Conservation (phyloP, 2,888 invertebrate genomes). For the Seira musarum region DNA sequence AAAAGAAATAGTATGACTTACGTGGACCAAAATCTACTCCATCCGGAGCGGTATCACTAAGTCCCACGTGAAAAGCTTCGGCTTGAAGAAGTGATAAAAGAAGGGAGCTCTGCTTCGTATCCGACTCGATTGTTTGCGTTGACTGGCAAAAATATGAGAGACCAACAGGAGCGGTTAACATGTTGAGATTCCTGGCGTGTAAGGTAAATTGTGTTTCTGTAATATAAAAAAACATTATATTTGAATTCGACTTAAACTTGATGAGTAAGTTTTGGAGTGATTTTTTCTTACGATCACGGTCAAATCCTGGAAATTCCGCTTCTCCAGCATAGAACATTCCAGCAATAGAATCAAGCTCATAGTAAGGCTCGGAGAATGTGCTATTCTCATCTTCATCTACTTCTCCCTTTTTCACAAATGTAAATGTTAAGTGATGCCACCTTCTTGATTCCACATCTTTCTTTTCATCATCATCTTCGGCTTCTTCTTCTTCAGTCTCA, state of each 20-base stretch:
- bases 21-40: slow-evolving; percentile 48
- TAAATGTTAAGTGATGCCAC: slow-evolving; percentile 27
- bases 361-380: slow-evolving; percentile 37
- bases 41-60: slow-evolving; percentile 44
- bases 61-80: slow-evolving; percentile 38
- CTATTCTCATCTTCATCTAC: slow-evolving; percentile 6
- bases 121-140: slow-evolving; percentile 44
- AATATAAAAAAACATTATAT: neutral
- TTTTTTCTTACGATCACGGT: slow-evolving; percentile 32
- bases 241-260: no score
- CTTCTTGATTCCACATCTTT: no score
- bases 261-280: no score
- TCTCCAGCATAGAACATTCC: slow-evolving; percentile 49
- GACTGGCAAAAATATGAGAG: slow-evolving; percentile 51
- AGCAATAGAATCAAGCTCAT: slow-evolving; percentile 40
- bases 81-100: slow-evolving; percentile 38
- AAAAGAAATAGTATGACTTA: no score
- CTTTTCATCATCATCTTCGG: no score
- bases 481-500: no score
- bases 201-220: slow-evolving; percentile 24
- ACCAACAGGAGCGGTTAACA: slow-evolving; percentile 44
- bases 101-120: slow-evolving; percentile 26
- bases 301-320: slow-evolving; percentile 38
- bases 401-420: slow-evolving; percentile 31
- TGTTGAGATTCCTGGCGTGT: slow-evolving; percentile 39